These are phyloP conservation scores for Nannoperca australis DNA, from an alignment of 2,797 vertebrate species.

Conservation along the genomic window DNA sequence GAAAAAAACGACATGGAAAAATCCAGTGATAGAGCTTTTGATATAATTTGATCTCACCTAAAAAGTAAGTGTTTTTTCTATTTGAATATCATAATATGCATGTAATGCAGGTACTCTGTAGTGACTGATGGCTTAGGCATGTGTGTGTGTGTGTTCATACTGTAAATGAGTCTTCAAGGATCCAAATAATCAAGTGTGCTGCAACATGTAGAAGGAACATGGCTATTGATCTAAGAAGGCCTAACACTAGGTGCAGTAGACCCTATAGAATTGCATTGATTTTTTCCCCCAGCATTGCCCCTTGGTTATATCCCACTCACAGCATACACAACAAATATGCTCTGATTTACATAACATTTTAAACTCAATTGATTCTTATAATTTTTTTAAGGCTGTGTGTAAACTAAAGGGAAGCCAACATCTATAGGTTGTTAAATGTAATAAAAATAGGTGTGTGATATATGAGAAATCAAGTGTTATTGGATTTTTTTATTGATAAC, in stretches of 20 bases:
- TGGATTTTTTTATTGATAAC: constrained; percentile 6
- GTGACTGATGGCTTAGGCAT: neutral
- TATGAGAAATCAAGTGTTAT: neutral
- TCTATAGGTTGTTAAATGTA: neutral
- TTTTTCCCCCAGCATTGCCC: constrained; percentile 18
- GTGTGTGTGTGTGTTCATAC: constrained; percentile 15
- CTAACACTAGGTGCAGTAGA: constrained; percentile 47
- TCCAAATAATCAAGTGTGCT: constrained; percentile 49
- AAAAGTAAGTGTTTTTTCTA: neutral
- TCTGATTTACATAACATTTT: constrained; percentile 18
- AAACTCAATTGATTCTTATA: constrained; percentile 20
- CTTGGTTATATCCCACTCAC: constrained; percentile 39
- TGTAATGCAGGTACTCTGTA: neutral
- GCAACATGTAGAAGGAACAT: constrained; percentile 52
- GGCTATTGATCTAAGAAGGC: constrained; percentile 53
- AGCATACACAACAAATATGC: constrained; percentile 30
- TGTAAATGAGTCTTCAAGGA: constrained; percentile 50
- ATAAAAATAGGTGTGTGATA: constrained; percentile 5
- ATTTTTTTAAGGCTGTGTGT: neutral
- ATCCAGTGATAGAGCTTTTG: neutral
- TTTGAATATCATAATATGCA: constrained; percentile 6
- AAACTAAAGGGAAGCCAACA: neutral
- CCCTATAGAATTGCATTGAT: constrained; percentile 59
- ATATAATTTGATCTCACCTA: neutral
- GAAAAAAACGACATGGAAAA: neutral